Evolutionary conservation across 2,113 vertebrate genomes (phyloP).

Genomic region (Hucho hucho): DNA sequence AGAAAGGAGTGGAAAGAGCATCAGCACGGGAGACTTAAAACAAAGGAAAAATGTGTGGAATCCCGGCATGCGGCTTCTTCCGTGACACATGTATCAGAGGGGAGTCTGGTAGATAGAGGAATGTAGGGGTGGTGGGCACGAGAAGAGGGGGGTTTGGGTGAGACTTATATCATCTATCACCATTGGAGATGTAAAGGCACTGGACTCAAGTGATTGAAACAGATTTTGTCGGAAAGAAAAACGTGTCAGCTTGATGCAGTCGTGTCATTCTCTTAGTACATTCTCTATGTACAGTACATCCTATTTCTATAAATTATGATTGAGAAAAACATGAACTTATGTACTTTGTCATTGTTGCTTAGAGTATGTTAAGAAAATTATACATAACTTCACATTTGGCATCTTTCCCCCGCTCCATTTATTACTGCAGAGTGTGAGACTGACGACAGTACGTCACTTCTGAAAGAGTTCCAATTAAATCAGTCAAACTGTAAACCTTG

Average conservation of each 20-base stretch:
- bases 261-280: neutral
- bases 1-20: constrained; percentile 29
- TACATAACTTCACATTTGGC: neutral
- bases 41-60: constrained; percentile 42
- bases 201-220: no score
- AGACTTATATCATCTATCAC: no score
- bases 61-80: constrained; percentile 10
- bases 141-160: neutral
- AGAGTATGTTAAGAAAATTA: neutral
- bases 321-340: no score
- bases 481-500: neutral
- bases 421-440: neutral
- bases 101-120: neutral
- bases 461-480: neutral
- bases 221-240: neutral
- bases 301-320: neutral
- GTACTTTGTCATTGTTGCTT: neutral
- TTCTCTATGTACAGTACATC: neutral
- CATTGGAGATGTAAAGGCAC: no score
- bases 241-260: neutral
- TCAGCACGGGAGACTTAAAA: constrained; percentile 24
- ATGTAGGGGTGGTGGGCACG: neutral
- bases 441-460: neutral
- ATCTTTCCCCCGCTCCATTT: neutral
- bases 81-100: neutral